Base-by-base conservation (phyloP, 2,113 vertebrate genomes). In the Urocitellus parryii region DNA sequence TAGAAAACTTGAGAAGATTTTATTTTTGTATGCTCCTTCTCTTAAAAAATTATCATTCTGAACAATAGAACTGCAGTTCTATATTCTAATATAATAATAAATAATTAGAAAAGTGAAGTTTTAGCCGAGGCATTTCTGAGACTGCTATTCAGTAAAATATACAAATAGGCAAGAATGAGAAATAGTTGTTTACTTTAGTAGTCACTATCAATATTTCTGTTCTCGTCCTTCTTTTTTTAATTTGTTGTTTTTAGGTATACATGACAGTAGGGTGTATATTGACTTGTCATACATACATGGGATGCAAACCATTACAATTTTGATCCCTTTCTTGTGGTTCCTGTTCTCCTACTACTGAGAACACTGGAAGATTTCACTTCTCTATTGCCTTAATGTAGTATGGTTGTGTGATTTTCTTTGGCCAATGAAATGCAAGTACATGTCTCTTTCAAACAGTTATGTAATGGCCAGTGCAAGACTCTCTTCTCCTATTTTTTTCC, bases 51-150 rank as follows among this genome's bases (percentile, higher is more conserved):
- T 32, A 65, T 79, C 9, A 20, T 37, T 65, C 48, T 58, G 45
- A 95, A 84, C 73, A 92, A 85, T 95, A 95, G 48, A 92, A 65
- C 45, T 91, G 9, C 88, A 83, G 48, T 83, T 91, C 37, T 83
- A 32, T 42, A 74, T 95, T 94, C 39, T 88, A 39, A 18, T 74
- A 39, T 42, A 58, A 79, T 17, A 91, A 48, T 77, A 79, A 79
- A 24, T 87, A 77, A 77, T n/a, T 78, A 94, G 68, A 92, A 70
- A 95, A 86, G n/a, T 78, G 77, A 92, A 13, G 25, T 32, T 51
- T 82, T 29, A 88, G 48, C 67, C 88, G 27, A 94, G 56, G 8
- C 24, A 79, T 8, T 8, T 83, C 88, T 79, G 68, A 88, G 78
- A 58, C 27, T 91, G 56, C 9, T n/a, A 29, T 48, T 74, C 27